phyloP scores from a whole-genome alignment of 1,140 invertebrate species.

The Yoshiicerus persimilis region DNA sequence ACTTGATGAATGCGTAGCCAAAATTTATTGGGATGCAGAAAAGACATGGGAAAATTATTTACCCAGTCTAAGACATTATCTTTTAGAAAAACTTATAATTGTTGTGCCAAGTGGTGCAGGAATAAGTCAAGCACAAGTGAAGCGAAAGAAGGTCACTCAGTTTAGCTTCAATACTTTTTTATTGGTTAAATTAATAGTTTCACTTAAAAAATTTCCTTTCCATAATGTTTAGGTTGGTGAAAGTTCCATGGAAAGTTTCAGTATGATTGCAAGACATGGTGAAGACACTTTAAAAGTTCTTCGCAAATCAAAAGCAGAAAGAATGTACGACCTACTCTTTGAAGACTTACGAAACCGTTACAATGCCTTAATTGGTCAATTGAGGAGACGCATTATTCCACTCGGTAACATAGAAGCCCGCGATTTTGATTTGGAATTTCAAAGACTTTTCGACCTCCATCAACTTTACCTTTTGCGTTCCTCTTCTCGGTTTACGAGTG shows the following conservation, averaged over 20 bases:
- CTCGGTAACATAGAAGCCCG: conserved; percentile 3
- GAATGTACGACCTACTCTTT: background rate
- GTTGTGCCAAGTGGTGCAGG: conserved; percentile 3
- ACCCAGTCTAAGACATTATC: background rate
- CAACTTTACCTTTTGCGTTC: conserved; percentile 5
- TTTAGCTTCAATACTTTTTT: too few relatives aligned
- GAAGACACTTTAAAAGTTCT: conserved; percentile 14
- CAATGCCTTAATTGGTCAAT: background rate
- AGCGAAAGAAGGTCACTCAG: background rate
- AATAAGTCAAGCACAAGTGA: background rate
- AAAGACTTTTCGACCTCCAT: background rate
- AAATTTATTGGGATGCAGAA: background rate
- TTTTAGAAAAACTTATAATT: background rate
- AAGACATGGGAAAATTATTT: background rate
- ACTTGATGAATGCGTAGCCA: background rate
- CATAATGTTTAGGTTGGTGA: conserved; percentile 14
- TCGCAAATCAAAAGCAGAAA: background rate
- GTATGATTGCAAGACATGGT: conserved; percentile 2
- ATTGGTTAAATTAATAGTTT: background rate
- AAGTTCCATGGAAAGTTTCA: conserved; percentile 2
- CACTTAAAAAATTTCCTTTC: too few relatives aligned
- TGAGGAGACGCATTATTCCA: conserved; percentile 6
- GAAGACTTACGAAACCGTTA: background rate
- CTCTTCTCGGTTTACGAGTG: background rate
- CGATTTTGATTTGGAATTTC: conserved; percentile 34